Evolutionary conservation across 2,888 invertebrate genomes (phyloP).

Genomic region (Liodrosophila aerea): DNA sequence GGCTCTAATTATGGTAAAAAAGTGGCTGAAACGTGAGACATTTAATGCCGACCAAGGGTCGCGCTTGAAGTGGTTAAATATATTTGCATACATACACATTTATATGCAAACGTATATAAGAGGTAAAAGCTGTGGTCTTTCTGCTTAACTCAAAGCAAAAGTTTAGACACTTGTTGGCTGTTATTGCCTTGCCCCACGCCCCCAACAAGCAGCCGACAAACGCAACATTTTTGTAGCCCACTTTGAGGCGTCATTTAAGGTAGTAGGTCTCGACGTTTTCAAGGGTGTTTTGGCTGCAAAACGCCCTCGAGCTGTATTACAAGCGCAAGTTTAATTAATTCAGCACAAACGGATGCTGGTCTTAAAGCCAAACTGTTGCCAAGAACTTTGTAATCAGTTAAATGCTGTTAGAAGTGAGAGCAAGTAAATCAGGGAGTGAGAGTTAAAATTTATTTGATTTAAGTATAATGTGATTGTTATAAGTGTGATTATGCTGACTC

Average conservation of each 20-base stretch:
- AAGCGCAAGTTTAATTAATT: constrained; percentile 57
- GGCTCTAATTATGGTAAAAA: constrained; percentile 75
- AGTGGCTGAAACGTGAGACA: constrained; percentile 76
- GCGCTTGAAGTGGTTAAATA: constrained; percentile 32
- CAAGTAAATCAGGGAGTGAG: too few species aligned
- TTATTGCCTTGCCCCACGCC: constrained; percentile 5
- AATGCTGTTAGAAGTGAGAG: not conserved
- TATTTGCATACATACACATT: not conserved
- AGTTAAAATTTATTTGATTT: too few species aligned
- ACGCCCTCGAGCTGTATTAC: constrained; percentile 13
- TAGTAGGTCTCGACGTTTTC: constrained; percentile 15
- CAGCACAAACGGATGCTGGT: constrained; percentile 17
- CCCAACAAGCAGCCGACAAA: constrained; percentile 8
- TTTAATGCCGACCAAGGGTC: constrained; percentile 60
- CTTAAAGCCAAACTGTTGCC: constrained; percentile 1
- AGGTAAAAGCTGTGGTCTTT: not conserved
- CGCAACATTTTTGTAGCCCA: constrained; percentile 32
- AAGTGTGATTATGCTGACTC: too few species aligned
- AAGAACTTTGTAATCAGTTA: constrained; percentile 1
- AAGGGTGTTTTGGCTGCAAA: constrained; percentile 19
- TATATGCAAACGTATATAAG: too few species aligned
- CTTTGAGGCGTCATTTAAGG: constrained; percentile 28
- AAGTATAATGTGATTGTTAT: too few species aligned
- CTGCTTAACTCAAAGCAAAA: constrained; percentile 44
- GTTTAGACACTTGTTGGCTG: constrained; percentile 70